phyloP scores from a whole-genome alignment of 2,113 vertebrate species.

The Prochilodus magdalenae region DNA sequence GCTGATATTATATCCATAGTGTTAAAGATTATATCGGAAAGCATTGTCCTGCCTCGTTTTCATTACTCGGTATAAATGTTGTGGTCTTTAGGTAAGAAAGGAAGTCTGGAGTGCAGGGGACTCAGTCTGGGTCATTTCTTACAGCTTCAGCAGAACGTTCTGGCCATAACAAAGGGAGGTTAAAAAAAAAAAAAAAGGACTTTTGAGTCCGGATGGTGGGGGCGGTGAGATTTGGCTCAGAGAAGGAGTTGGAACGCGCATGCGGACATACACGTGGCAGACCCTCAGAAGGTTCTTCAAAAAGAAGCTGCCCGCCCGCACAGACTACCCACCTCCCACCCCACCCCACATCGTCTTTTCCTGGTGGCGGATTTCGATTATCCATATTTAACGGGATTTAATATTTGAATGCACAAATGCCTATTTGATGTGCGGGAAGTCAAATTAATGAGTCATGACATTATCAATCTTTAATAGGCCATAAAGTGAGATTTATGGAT shows the following conservation, averaged over 20 bases:
- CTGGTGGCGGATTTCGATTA: slow-evolving; percentile 40
- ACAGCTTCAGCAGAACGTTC: neutral
- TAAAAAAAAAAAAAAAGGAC: slow-evolving; percentile 2
- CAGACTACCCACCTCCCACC: neutral
- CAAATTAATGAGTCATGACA: slow-evolving; percentile 59
- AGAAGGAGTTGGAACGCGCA: neutral
- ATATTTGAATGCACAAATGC: slow-evolving; percentile 63
- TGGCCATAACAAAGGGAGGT: neutral
- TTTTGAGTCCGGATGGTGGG: neutral
- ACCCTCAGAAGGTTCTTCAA: neutral
- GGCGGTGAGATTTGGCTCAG: neutral
- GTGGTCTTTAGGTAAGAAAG: neutral
- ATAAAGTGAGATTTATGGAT: slow-evolving; percentile 63
- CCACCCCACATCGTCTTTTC: slow-evolving; percentile 12
- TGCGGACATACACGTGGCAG: neutral
- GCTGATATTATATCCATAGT: slow-evolving; percentile 36
- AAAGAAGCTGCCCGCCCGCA: neutral
- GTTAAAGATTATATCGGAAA: slow-evolving; percentile 40
- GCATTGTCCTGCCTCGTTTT: slow-evolving; percentile 49
- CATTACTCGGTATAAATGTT: slow-evolving; percentile 43
- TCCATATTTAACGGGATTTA: slow-evolving; percentile 57
- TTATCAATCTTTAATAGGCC: slow-evolving; percentile 68
- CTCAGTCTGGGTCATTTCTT: neutral
- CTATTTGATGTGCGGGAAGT: slow-evolving; percentile 60
- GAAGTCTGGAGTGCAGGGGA: neutral